Conservation (phyloP, 2,113 vertebrate genomes). For the Spea bombifrons region DNA sequence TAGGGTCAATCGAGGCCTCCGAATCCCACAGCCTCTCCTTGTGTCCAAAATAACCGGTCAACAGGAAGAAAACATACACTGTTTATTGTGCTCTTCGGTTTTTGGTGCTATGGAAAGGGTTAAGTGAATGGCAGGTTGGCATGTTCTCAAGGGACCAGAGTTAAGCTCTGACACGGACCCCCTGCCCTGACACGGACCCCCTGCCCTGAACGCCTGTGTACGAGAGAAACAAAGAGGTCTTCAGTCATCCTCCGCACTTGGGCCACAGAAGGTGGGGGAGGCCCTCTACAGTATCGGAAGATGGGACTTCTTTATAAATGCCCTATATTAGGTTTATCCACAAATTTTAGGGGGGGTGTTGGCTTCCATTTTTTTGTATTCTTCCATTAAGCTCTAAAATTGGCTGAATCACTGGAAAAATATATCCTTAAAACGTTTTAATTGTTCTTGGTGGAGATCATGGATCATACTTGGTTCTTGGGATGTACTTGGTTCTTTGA, state of each 20-base stretch:
- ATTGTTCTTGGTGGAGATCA: no score
- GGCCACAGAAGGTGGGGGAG: neutral
- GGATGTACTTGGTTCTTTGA: no score
- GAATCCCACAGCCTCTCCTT: conserved; percentile 18
- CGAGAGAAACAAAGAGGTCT: neutral
- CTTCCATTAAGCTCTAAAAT: no score
- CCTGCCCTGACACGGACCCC: neutral
- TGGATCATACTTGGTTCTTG: no score
- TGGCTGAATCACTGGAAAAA: no score
- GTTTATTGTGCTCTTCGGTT: neutral
- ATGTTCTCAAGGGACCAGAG: neutral
- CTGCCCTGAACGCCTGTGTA: neutral
- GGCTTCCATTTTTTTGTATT: no score
- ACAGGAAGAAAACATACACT: conserved; percentile 19
- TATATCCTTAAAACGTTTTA: no score
- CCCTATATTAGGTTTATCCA: no score
- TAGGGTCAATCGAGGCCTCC: conserved; percentile 35
- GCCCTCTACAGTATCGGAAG: neutral
- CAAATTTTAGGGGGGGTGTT: no score
- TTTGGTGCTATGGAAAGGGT: neutral
- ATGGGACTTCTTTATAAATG: no score
- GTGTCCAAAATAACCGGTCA: conserved; percentile 29
- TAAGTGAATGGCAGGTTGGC: conserved; percentile 11
- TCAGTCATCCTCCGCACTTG: neutral
- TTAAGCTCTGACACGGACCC: neutral